phyloP scores from a whole-genome alignment of 2,888 invertebrate genomes.

The Apamea sordens region DNA sequence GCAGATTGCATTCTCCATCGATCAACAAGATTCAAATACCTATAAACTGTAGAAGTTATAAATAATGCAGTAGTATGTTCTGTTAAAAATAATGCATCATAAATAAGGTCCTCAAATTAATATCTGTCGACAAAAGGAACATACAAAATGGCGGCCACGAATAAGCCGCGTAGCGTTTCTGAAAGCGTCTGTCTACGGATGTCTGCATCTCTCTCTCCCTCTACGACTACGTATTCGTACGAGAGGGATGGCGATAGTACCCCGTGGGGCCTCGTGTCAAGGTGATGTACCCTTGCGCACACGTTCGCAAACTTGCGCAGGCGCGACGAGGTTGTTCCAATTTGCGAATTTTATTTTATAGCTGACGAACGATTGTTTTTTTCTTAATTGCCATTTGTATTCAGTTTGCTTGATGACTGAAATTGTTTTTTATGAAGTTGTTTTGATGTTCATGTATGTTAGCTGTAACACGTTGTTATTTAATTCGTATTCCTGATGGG shows the following conservation, averaged over 20 bases:
- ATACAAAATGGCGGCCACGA: slow-evolving; percentile 85
- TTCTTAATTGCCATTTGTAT: slow-evolving; percentile 52
- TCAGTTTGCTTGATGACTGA: slow-evolving; percentile 58
- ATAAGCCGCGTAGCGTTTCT: slow-evolving; percentile 87
- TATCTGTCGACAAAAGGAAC: slow-evolving; percentile 82
- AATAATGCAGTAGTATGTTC: background rate
- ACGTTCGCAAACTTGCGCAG: slow-evolving; percentile 72
- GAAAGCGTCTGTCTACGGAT: slow-evolving; percentile 88
- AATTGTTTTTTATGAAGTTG: slow-evolving; percentile 49
- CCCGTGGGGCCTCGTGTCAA: slow-evolving; percentile 87
- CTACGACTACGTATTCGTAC: slow-evolving; percentile 75
- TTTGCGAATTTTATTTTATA: slow-evolving; percentile 70
- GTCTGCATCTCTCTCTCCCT: slow-evolving; percentile 77
- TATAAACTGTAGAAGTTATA: slow-evolving; percentile 27
- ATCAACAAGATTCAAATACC: slow-evolving; percentile 15
- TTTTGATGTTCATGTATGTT: background rate
- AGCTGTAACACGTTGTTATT: background rate
- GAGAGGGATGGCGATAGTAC: slow-evolving; percentile 78
- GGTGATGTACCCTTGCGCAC: slow-evolving; percentile 86
- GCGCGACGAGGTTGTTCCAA: slow-evolving; percentile 71
- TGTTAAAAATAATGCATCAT: slow-evolving; percentile 50
- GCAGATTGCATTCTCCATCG: slow-evolving; percentile 5
- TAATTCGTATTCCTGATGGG: background rate
- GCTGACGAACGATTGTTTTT: slow-evolving; percentile 53
- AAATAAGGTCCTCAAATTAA: slow-evolving; percentile 75